These are phyloP conservation scores for Steatornis caripensis DNA, from an alignment of 2,113 vertebrate species.

Conservation along the genomic window DNA sequence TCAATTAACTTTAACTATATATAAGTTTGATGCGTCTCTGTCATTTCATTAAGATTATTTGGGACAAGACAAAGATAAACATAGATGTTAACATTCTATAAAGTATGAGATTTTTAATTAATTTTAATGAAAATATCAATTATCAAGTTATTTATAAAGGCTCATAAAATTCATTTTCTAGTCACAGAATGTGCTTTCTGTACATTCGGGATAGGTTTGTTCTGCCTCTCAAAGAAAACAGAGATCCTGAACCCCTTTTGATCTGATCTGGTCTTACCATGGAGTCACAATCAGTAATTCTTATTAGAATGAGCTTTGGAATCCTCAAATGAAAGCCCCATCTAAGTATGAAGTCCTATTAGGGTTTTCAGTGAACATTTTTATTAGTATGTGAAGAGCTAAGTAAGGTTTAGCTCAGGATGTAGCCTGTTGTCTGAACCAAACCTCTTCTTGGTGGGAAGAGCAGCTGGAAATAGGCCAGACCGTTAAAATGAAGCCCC, in stretches of 20 bases:
- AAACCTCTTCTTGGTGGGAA: not conserved
- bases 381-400: not conserved
- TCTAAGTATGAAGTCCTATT: not conserved
- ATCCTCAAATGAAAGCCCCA: not conserved
- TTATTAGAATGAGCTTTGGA: not conserved
- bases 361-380: not conserved
- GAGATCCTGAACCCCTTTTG: not conserved
- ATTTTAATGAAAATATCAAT: slow-evolving; percentile 4
- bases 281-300: not conserved
- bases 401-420: not conserved
- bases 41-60: not conserved
- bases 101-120: slow-evolving; percentile 15
- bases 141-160: slow-evolving; percentile 21
- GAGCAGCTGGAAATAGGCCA: not conserved
- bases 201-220: not conserved
- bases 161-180: not conserved
- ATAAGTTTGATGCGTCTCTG: not conserved
- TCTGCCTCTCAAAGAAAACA: not conserved
- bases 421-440: not conserved
- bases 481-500: not conserved
- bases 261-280: not conserved
- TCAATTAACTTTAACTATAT: slow-evolving; percentile 44
- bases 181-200: not conserved
- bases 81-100: not conserved
- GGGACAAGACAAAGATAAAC: slow-evolving; percentile 28